A percentile compares a stretch with the other conserved stretches of the same genome.
Evolutionary conservation across 2,797 vertebrate genomes (phyloP).

Genomic region (Semotilus atromaculatus): DNA sequence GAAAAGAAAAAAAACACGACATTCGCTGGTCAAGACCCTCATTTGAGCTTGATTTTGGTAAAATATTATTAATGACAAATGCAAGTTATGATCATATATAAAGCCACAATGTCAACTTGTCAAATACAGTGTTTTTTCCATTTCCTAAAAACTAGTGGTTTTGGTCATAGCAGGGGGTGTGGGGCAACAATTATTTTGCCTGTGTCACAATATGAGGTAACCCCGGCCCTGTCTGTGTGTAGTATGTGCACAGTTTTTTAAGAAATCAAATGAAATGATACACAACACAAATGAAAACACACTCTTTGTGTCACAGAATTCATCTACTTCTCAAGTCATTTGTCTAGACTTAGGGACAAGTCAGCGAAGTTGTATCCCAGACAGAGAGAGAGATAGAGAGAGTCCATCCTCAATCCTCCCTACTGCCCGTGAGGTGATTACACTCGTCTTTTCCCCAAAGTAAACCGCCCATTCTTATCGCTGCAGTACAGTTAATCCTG

Average conservation of each 20-base stretch:
- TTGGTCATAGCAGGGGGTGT: no score
- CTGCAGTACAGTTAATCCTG: constrained; percentile 78
- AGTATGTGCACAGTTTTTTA: no score
- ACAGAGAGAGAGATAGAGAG: constrained; percentile 11
- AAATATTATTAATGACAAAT: no score
- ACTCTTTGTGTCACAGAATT: constrained; percentile 12
- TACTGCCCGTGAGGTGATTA: constrained; percentile 29
- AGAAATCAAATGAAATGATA: neutral
- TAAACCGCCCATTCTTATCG: constrained; percentile 70
- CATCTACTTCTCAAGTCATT: constrained; percentile 16
- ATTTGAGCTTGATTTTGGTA: neutral
- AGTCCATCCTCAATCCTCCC: constrained; percentile 28
- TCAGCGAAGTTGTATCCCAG: constrained; percentile 26
- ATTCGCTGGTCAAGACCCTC: neutral
- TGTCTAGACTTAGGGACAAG: constrained; percentile 25
- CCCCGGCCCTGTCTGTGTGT: no score
- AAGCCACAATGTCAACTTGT: no score
- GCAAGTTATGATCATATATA: no score
- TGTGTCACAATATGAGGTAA: neutral
- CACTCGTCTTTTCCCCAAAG: constrained; percentile 59
- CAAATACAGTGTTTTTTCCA: no score
- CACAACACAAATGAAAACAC: neutral
- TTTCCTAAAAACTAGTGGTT: no score
- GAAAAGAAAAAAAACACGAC: no score
- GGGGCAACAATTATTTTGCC: no score